Evolutionary conservation across 2,888 invertebrate genomes (phyloP).

Genomic region (Eilema griseolum): DNA sequence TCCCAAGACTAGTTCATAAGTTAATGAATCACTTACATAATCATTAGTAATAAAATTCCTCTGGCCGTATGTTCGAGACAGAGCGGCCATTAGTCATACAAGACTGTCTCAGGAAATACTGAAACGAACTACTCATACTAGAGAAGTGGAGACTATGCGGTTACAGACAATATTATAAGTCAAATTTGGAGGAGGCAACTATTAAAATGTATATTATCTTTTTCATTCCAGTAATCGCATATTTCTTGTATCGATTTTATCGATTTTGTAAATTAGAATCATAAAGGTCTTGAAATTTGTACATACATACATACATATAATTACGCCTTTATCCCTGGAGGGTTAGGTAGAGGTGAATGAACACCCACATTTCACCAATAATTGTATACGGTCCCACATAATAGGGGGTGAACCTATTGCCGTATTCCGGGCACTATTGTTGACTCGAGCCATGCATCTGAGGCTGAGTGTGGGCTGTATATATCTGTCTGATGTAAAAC

Average conservation of each 20-base stretch:
- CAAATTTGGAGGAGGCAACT: neutral
- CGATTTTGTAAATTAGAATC: too few species aligned
- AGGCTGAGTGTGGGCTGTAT: too few species aligned
- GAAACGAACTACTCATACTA: neutral
- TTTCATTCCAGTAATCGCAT: neutral
- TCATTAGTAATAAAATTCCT: neutral
- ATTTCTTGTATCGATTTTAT: neutral
- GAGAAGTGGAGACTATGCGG: neutral
- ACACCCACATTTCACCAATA: too few species aligned
- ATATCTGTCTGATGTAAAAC: too few species aligned
- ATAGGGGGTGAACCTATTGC: too few species aligned
- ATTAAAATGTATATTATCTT: neutral
- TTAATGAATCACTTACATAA: conserved; percentile 5
- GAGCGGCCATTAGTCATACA: conserved; percentile 2
- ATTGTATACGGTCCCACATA: too few species aligned
- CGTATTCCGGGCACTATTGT: too few species aligned
- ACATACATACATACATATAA: too few species aligned
- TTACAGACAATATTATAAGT: neutral
- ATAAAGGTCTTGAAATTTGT: too few species aligned
- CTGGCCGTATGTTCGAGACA: neutral
- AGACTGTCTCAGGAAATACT: conserved; percentile 1
- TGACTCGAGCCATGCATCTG: too few species aligned
- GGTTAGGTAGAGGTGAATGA: too few species aligned
- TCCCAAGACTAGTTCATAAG: neutral
- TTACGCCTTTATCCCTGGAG: too few species aligned